Evolutionary conservation across 2,888 invertebrate genomes (phyloP), one percentile per base, ranked within the genome.

Genomic region (Leptopilina myrica): DNA sequence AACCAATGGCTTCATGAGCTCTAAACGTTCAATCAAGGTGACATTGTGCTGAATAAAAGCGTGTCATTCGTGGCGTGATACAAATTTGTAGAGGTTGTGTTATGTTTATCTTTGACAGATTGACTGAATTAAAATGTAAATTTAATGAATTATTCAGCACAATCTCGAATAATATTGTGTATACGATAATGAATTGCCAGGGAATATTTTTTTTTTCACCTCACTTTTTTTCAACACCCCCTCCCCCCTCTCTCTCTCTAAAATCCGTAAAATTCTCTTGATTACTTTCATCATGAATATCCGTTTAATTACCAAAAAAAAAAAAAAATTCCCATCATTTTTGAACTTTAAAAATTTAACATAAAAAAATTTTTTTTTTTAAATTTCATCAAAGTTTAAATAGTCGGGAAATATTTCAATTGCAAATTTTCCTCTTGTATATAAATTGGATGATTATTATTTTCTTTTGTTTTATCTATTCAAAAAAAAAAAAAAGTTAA

Each of bases 81-180:
- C 73, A 73, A 73, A 56, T 73, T 73, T 73, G 33, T 33, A 73
- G 49, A 49, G 53, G 53, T 73, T 73, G 56, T 73, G 53, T 73
- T 73, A 73, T 73, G 73, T 73, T 73, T 73, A 73, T 73, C 73
- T 56, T 40, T 73, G 73, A 73, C 73, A 56, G 73, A 73, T 73
- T 73, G 53, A 73, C 73, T 73, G 73, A 73, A 73, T 73, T 53
- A 73, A 56, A 73, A 73, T 73, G 73, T 53, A 73, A 73, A 73
- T 73, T 53, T 56, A 73, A 73, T 73, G 73, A 73, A 56, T 73
- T 56, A 73, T 73, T 73, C 73, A 73, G 53, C 14, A 73, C 73
- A 26, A 56, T 33, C 53, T n/a, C 56, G 56, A 73, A 73, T 33
- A 56, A 73, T 73, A 53, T 73, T 33, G 56, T 73, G 33, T 56